Evolutionary conservation across 2,797 vertebrate genomes (phyloP), one percentile per base, ranked within the genome.

Genomic region (Scomberomorus guttatus): DNA sequence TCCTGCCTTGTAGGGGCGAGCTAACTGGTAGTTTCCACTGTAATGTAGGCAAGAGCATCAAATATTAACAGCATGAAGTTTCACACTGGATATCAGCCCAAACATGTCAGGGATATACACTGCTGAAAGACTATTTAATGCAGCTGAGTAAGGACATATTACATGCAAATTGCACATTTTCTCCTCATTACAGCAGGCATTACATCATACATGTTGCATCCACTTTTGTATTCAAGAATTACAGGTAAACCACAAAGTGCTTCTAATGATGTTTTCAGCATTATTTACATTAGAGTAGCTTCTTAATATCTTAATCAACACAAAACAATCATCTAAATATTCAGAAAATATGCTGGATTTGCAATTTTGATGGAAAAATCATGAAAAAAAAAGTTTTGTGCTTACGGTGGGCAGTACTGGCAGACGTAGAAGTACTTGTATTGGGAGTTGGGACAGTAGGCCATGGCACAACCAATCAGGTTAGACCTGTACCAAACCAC

Each of bases 361-460:
- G 4, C 2, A 29, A 34, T 46, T 39, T 52, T 9, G 1, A 62
- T 22, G 39, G 18, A 27, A 65, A 37, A 51, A 14, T 0, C 5
- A 20, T 1, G 46, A n/a, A n/a, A n/a, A 6, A 42, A 48, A 34
- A 9, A 8, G n/a, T 5, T 20, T 5, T 63, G 13, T 52, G 63
- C 95, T 1, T 87, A 97, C 94, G 62, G 44, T 0, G 96, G 96
- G 80, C 96, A 97, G 80, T 97, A 96, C 0, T 97, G 96, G 70
- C 96, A 97, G 74, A 97, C 93, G 0, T 95, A 96, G 74, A 77
- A 86, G 20, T 80, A 89, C 4, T 90, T 51, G 59, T 84, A 90
- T 0, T 0, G 0, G 4, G 83, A 61, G 39, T 91, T 80, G 15
- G 91, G 89, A 65, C 94, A 95, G 83, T 80, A 5, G 15, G 87